phyloP scores from a whole-genome alignment of 2,797 vertebrate genomes.

The Lagocephalus sceleratus region DNA sequence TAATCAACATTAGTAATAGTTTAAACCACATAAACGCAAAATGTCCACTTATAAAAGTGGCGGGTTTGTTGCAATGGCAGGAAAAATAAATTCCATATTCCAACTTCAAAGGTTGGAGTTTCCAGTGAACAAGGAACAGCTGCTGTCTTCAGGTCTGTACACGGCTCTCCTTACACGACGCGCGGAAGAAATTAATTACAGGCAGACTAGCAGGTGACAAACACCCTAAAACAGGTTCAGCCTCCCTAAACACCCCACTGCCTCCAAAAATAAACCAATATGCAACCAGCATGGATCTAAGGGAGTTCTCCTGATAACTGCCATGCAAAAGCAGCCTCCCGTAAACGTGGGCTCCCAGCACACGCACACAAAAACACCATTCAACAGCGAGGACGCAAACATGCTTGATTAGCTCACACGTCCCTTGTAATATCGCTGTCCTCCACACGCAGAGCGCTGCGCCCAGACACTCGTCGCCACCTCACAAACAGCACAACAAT shows the following conservation, averaged over 20 bases:
- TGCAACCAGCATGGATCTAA: not conserved
- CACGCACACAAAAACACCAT: not conserved
- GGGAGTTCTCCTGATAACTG: too few species aligned
- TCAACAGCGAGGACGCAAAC: conserved; percentile 10
- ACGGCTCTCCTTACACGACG: conserved; percentile 28
- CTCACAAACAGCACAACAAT: conserved; percentile 61
- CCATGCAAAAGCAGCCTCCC: not conserved
- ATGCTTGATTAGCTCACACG: conserved; percentile 33
- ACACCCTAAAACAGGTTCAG: conserved; percentile 10
- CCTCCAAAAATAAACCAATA: conserved; percentile 20
- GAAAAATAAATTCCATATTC: too few species aligned
- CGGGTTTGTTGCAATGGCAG: too few species aligned
- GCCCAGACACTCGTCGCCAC: conserved; percentile 1
- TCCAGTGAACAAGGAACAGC: not conserved
- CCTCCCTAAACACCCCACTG: conserved; percentile 16
- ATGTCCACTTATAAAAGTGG: too few species aligned
- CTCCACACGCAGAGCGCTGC: conserved; percentile 25
- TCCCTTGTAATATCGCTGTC: conserved; percentile 37
- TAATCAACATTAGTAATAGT: too few species aligned
- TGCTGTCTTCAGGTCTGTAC: conserved; percentile 8
- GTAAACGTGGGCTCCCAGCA: not conserved
- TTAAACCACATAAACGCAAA: too few species aligned
- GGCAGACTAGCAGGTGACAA: not conserved
- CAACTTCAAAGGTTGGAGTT: not conserved
- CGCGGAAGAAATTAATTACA: conserved; percentile 27